These are phyloP conservation scores for Dolichallabes microphthalmus DNA, from an alignment of 2,113 vertebrate species.

Conservation along the genomic window DNA sequence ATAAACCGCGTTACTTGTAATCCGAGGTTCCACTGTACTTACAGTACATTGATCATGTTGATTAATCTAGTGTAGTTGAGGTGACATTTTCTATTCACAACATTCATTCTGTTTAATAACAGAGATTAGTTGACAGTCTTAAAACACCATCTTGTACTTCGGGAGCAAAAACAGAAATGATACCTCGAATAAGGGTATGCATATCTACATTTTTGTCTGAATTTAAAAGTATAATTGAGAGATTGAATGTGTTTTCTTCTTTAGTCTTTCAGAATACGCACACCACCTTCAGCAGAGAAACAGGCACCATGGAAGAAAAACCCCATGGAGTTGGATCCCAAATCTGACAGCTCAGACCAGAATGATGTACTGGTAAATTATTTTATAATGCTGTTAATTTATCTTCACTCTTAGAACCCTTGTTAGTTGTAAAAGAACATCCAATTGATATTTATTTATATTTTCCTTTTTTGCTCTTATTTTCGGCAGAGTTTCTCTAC, in stretches of 20 bases:
- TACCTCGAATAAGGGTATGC: conserved; percentile 69
- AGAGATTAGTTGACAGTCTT: conserved; percentile 50
- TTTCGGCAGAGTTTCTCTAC: conserved; percentile 43
- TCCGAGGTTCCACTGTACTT: too few species aligned
- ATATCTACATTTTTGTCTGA: background rate
- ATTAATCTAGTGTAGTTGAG: background rate
- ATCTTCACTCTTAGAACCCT: background rate
- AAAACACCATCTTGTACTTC: conserved; percentile 52
- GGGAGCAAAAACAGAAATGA: conserved; percentile 33
- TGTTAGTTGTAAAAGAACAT: background rate
- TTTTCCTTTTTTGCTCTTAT: background rate
- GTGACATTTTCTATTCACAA: background rate
- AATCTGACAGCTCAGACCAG: conserved; percentile 86
- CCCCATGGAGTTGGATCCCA: conserved; percentile 76
- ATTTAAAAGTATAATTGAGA: background rate
- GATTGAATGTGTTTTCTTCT: conserved; percentile 14
- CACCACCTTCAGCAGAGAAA: conserved; percentile 73
- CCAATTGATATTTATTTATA: background rate
- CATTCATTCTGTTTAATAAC: background rate
- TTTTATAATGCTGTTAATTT: background rate
- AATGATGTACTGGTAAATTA: conserved; percentile 82
- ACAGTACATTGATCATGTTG: background rate
- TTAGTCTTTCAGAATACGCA: conserved; percentile 83
- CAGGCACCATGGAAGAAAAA: conserved; percentile 67
- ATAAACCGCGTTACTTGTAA: too few species aligned